phyloP scores from a whole-genome alignment of 2,888 invertebrate species.

The Eupsilia transversa region DNA sequence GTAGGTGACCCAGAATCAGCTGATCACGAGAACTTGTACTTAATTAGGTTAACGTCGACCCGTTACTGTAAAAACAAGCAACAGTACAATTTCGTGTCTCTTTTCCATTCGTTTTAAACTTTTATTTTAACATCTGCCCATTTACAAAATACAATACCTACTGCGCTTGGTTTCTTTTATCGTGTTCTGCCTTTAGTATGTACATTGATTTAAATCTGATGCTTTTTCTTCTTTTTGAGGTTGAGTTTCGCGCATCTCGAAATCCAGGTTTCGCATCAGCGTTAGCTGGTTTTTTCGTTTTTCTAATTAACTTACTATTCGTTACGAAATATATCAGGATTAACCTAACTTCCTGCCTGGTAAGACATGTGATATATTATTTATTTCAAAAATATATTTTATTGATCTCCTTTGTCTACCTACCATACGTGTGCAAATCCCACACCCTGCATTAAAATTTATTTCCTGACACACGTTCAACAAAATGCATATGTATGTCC shows the following conservation, averaged over 20 bases:
- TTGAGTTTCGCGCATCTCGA: neutral
- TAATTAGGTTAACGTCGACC: constrained; percentile 62
- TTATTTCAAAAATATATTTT: neutral
- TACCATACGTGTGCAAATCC: constrained; percentile 10
- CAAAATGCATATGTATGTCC: constrained; percentile 52
- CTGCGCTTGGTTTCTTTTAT: neutral
- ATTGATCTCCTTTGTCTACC: constrained; percentile 12
- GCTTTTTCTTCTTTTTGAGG: neutral
- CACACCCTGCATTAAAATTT: constrained; percentile 36
- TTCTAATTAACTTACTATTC: neutral
- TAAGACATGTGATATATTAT: neutral
- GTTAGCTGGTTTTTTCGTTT: neutral
- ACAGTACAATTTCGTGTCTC: constrained; percentile 50
- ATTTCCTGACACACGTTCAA: constrained; percentile 46
- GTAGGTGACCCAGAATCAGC: constrained; percentile 67
- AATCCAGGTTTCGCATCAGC: neutral
- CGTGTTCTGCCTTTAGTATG: neutral
- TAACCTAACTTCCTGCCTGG: neutral
- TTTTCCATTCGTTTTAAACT: constrained; percentile 41
- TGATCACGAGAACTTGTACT: constrained; percentile 67
- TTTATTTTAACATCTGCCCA: constrained; percentile 38
- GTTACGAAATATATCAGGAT: neutral
- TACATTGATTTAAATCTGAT: neutral
- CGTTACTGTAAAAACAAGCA: constrained; percentile 59
- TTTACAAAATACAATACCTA: constrained; percentile 5